Conservation (phyloP, 2,113 vertebrate species). For the Otocyon megalotis region DNA sequence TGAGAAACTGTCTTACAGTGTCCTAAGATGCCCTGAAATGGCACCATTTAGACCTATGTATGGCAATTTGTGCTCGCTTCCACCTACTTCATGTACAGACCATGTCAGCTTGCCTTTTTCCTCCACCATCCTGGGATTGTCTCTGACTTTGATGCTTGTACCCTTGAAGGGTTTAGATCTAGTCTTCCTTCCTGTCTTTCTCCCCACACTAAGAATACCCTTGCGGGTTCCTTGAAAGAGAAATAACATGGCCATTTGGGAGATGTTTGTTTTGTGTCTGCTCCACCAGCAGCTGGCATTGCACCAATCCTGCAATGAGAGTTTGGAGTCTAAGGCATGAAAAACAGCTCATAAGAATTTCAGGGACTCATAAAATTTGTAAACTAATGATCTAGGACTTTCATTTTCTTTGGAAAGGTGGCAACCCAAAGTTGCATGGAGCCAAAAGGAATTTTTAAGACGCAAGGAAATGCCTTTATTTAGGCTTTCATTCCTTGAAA, state of each 20-base stretch:
- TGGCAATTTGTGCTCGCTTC: background rate
- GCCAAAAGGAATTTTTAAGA: slow-evolving; percentile 74
- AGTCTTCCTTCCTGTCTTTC: slow-evolving; percentile 39
- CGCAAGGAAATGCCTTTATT: slow-evolving; percentile 70
- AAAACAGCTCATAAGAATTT: slow-evolving; percentile 74
- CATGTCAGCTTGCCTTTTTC: background rate
- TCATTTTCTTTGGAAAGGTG: slow-evolving; percentile 81
- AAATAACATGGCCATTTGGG: slow-evolving; percentile 34
- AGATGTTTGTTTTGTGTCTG: slow-evolving; percentile 74
- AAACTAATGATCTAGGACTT: slow-evolving; percentile 75
- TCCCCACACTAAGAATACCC: slow-evolving; percentile 15
- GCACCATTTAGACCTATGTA: background rate
- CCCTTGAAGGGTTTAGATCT: background rate
- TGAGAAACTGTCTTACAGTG: background rate
- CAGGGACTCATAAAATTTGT: slow-evolving; percentile 76
- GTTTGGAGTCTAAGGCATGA: slow-evolving; percentile 63
- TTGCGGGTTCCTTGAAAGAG: slow-evolving; percentile 67
- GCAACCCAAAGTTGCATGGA: slow-evolving; percentile 50
- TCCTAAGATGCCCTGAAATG: background rate
- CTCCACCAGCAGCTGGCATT: slow-evolving; percentile 31
- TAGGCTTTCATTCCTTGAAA: slow-evolving; percentile 71
- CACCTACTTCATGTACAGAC: background rate
- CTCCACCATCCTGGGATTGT: background rate
- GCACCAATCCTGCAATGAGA: slow-evolving; percentile 41
- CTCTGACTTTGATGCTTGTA: background rate